phyloP scores from a whole-genome alignment of 1,140 invertebrate genomes.

The Conopomorpha cramerella region DNA sequence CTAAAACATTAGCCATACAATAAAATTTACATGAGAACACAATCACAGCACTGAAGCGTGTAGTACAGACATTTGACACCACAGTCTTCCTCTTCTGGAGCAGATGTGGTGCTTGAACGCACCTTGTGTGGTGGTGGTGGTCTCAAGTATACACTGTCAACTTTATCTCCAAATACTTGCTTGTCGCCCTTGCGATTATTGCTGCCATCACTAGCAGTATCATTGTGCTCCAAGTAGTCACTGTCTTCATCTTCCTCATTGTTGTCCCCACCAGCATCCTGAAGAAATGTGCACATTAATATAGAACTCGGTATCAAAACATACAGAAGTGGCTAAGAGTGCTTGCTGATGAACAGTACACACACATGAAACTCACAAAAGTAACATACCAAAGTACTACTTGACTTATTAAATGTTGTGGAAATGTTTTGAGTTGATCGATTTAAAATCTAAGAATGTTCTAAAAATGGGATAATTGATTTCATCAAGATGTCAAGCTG shows the following conservation, averaged over 20 bases:
- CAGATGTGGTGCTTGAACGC: conserved; percentile 17
- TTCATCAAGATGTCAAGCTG: too few species aligned
- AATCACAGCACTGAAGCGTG: conserved; percentile 47
- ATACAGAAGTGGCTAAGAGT: neutral
- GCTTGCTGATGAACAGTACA: neutral
- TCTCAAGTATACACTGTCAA: conserved; percentile 37
- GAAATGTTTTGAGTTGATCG: too few species aligned
- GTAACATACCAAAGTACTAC: too few species aligned
- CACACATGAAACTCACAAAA: conserved; percentile 1
- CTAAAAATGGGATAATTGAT: too few species aligned
- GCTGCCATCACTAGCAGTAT: conserved; percentile 11
- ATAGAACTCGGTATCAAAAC: conserved; percentile 9
- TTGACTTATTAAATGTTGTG: too few species aligned
- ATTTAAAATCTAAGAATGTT: too few species aligned
- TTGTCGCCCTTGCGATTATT: conserved; percentile 15
- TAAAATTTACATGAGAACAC: conserved; percentile 48
- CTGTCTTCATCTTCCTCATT: conserved; percentile 13
- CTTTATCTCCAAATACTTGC: conserved; percentile 22
- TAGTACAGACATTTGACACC: conserved; percentile 50
- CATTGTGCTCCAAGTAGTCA: conserved; percentile 19
- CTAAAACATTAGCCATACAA: too few species aligned
- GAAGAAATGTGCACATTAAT: too few species aligned
- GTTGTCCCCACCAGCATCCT: conserved; percentile 27
- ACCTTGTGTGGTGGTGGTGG: conserved; percentile 26
- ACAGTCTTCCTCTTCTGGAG: conserved; percentile 38